Evolutionary conservation across 2,888 invertebrate species (phyloP), one percentile per base, ranked within the genome.

Genomic region (Miltochrista miniata): DNA sequence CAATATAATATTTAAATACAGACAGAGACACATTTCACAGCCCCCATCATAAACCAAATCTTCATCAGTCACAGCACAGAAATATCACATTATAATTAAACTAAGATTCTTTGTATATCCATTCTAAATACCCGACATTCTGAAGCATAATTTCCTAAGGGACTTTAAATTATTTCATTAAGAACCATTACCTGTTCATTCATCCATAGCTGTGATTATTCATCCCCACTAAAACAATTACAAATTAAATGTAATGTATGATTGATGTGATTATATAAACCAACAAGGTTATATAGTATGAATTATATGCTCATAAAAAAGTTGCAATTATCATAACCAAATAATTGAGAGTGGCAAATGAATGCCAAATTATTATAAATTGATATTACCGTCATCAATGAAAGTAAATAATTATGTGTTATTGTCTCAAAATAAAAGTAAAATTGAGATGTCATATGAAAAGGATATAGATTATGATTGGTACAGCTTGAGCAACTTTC

Each of bases 381-480:
- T 29, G 13, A 18, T 36, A 31, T 30, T 24, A 44, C 43, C 38
- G 55, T 45, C 44, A 14, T 39, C n/a, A 13, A 45, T 38, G 48
- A 52, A 64, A 56, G 61, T 63, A 63, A 68, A 67, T 63, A 66
- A 10, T 11, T 44, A 48, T 57, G 37, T 45, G 51, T 42, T 45
- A 36, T n/a, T 59, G 39, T 33, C 40, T 44, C 42, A 39, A 13
- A 46, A 29, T 51, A 39, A 36, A 41, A 41, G 33, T 46, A 51
- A 56, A 59, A 44, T 46, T 36, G 46, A 34, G 42, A 48, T 50
- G 45, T 64, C 76, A 59, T 61, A 56, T 83, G 72, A 93, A 95
- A 97, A 97, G 97, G 97, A 97, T 96, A 96, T 96, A 98, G 85
- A 99, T 99, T 88, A 99, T 98, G 76, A 99, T 96, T 70, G 99